A percentile compares a stretch with the other conserved stretches of the same genome.
Evolutionary conservation across 2,797 vertebrate species (phyloP).

Genomic region (Argentina silus): DNA sequence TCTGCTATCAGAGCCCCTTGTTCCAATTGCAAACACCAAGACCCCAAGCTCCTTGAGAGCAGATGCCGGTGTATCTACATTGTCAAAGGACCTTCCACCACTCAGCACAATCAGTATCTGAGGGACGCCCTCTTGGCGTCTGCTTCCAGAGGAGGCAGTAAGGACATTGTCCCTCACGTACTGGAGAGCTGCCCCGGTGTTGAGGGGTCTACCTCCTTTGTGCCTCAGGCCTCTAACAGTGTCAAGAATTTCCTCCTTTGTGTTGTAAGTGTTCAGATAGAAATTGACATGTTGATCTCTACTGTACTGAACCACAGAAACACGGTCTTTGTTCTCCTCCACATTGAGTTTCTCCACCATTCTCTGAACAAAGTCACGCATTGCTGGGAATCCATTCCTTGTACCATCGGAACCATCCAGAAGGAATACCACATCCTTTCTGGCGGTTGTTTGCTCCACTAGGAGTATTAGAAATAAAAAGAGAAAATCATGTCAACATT

Average conservation of each 20-base stretch:
- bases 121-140: conserved; percentile 75
- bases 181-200: conserved; percentile 40
- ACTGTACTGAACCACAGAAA: conserved; percentile 40
- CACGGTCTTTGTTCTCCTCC: conserved; percentile 32
- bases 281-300: conserved; percentile 20
- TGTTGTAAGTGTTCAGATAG: conserved; percentile 33
- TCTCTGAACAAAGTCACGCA: conserved; percentile 33
- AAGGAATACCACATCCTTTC: conserved; percentile 80
- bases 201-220: conserved; percentile 33
- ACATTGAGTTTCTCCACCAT: conserved; percentile 34
- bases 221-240: conserved; percentile 19
- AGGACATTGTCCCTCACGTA: conserved; percentile 69
- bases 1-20: conserved; percentile 46
- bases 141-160: conserved; percentile 78
- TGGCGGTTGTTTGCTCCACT: background rate
- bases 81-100: conserved; percentile 34
- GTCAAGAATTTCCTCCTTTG: conserved; percentile 13
- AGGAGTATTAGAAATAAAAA: conserved; percentile 1
- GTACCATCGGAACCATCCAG: conserved; percentile 81
- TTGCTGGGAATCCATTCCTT: conserved; percentile 53
- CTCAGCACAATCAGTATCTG: conserved; percentile 48
- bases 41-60: conserved; percentile 32
- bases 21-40: conserved; percentile 26
- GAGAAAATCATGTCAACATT: background rate
- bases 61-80: conserved; percentile 27